phyloP scores from a whole-genome alignment of 2,797 vertebrate genomes.

The Borostomias antarcticus region DNA sequence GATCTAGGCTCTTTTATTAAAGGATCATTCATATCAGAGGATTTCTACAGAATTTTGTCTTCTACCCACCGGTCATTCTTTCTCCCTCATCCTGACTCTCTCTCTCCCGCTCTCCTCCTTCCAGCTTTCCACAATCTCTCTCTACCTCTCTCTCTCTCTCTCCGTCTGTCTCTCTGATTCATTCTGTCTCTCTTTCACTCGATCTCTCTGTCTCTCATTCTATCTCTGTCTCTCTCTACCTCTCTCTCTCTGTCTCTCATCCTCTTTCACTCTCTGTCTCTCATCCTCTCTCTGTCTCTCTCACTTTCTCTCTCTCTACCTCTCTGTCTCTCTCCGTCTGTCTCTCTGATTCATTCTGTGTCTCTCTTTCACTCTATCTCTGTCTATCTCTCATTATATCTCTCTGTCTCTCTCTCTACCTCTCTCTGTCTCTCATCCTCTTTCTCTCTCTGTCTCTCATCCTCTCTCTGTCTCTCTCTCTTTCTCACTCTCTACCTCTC shows the following conservation, averaged over 20 bases:
- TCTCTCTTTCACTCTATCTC: too few species aligned
- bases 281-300: background rate
- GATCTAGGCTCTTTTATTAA: too few species aligned
- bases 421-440: slow-evolving; percentile 11
- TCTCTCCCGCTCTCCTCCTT: background rate
- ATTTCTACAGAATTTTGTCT: too few species aligned
- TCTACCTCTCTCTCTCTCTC: background rate
- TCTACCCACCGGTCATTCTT: too few species aligned
- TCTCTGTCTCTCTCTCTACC: slow-evolving; percentile 34
- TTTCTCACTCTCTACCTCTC: slow-evolving; percentile 40
- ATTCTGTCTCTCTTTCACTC: background rate
- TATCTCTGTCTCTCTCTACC: background rate
- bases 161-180: background rate
- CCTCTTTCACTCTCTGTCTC: background rate
- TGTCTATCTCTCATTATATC: slow-evolving; percentile 12
- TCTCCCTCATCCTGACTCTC: background rate
- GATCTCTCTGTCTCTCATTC: background rate
- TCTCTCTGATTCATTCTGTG: too few species aligned
- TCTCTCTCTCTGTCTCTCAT: background rate
- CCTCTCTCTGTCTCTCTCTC: background rate
- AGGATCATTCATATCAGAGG: too few species aligned
- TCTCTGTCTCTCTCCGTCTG: background rate
- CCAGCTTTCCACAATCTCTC: too few species aligned
- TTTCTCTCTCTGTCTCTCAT: background rate
- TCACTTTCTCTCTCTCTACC: too few species aligned